Evolutionary conservation across 1,140 invertebrate species (phyloP).

Genomic region (Drosophila sp.): DNA sequence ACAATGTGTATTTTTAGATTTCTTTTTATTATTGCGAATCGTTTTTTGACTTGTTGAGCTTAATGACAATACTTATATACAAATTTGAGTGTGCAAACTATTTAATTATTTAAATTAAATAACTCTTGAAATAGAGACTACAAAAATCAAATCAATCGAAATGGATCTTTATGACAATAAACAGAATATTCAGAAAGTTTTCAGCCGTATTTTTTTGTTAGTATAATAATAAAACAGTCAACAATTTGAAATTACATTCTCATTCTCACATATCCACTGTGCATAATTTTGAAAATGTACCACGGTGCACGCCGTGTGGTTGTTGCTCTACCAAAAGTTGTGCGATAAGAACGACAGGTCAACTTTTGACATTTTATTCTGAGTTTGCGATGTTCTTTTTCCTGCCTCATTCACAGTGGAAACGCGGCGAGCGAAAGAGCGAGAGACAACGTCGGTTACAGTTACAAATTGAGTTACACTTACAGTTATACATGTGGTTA

Average conservation of each 20-base stretch:
- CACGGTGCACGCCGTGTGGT: constrained; percentile 28
- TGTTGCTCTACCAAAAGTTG: constrained; percentile 21
- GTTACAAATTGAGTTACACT: background rate
- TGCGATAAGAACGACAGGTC: constrained; percentile 37
- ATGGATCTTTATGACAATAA: no score
- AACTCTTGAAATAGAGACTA: no score
- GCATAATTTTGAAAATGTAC: constrained; percentile 28
- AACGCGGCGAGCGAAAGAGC: constrained; percentile 3
- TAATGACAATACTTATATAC: no score
- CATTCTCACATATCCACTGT: constrained; percentile 9
- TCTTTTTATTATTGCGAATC: no score
- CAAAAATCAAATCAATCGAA: no score
- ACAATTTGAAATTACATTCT: no score
- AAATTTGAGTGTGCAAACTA: no score
- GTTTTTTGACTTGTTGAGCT: no score
- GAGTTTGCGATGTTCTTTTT: background rate
- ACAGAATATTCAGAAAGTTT: no score
- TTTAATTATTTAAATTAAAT: no score
- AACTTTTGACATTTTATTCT: background rate
- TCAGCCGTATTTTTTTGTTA: no score
- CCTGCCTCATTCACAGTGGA: constrained; percentile 6
- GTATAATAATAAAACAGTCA: no score
- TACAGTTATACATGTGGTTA: background rate
- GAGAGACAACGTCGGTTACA: constrained; percentile 10
- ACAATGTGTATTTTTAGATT: background rate